phyloP scores from a whole-genome alignment of 1,140 invertebrate species.

The Euschistus heros region DNA sequence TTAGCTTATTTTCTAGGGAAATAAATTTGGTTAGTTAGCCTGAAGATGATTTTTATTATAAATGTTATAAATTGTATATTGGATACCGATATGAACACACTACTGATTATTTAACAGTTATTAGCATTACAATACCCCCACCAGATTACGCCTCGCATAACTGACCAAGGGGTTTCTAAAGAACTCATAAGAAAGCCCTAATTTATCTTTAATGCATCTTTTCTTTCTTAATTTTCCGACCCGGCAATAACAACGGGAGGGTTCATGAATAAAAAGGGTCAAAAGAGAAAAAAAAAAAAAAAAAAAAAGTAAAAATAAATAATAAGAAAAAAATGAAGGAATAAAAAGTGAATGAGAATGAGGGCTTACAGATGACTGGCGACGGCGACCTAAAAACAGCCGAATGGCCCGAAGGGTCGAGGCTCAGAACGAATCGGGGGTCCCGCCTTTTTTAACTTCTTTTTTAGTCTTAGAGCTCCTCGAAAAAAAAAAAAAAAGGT shows the following conservation, averaged over 20 bases:
- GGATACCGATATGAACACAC: too few species aligned
- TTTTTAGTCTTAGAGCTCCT: too few species aligned
- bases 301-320: not conserved
- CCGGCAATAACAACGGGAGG: not conserved
- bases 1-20: too few species aligned
- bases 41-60: too few species aligned
- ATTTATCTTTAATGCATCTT: not conserved
- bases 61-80: too few species aligned
- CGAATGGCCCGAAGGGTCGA: not conserved
- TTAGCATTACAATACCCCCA: too few species aligned
- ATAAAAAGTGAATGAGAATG: not conserved
- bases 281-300: not conserved
- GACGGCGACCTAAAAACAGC: not conserved
- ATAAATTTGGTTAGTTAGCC: too few species aligned
- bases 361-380: not conserved
- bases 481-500: not conserved
- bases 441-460: too few species aligned
- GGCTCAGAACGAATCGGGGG: conserved; percentile 4
- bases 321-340: not conserved
- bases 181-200: too few species aligned
- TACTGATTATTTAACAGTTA: too few species aligned
- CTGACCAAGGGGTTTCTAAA: too few species aligned
- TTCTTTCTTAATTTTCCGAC: not conserved
- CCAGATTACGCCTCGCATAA: too few species aligned
- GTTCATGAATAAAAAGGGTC: not conserved